Conservation (phyloP, 1,140 invertebrate genomes). For the Centruroides vittatus region DNA sequence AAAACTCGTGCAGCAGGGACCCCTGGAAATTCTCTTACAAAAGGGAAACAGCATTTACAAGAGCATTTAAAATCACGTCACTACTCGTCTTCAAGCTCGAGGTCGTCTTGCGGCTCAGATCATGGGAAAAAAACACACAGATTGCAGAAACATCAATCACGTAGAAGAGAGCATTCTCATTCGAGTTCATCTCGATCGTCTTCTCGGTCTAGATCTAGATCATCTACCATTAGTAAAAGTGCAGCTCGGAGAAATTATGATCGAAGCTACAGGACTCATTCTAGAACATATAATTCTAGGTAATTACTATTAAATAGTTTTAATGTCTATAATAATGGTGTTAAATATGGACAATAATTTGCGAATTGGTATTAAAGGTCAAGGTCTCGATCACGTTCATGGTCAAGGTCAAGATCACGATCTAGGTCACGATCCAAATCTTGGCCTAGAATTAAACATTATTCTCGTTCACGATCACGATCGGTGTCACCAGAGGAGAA, state of each 20-base stretch:
- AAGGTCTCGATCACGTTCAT: conserved; percentile 25
- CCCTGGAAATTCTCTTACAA: no score
- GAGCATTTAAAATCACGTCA: no score
- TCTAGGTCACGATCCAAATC: neutral
- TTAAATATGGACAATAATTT: neutral
- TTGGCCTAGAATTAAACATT: conserved; percentile 3
- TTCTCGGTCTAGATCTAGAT: neutral
- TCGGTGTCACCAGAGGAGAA: conserved; percentile 3
- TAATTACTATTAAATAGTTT: neutral
- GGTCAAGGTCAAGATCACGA: conserved; percentile 30
- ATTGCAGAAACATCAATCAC: no score
- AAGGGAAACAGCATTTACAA: no score
- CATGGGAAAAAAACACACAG: no score
- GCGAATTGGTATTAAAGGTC: conserved; percentile 19
- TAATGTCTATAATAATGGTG: neutral
- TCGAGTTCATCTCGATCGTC: neutral
- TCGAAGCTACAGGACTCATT: neutral
- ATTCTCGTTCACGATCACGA: conserved; percentile 10
- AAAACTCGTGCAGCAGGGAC: no score
- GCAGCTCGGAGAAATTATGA: neutral
- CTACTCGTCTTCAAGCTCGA: no score
- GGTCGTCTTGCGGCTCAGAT: no score
- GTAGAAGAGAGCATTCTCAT: neutral
- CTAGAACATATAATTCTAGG: neutral
- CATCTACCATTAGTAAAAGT: neutral